A percentile compares a stretch with the other conserved stretches of the same genome.
These are phyloP conservation scores for Scaptomyza montana DNA, from an alignment of 1,140 invertebrate species.

Conservation along the genomic window DNA sequence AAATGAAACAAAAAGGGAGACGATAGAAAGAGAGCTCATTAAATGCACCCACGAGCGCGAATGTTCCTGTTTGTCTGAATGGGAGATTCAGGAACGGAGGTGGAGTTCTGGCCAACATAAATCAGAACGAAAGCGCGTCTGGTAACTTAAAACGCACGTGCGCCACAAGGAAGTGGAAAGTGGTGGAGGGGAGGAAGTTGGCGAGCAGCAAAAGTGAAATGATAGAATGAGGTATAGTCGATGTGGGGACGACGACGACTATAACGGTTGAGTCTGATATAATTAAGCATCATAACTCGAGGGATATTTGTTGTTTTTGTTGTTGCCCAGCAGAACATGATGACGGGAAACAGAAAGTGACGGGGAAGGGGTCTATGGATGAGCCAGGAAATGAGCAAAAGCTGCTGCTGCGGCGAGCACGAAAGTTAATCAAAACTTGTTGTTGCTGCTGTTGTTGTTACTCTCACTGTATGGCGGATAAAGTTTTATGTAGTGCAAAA, in stretches of 20 bases:
- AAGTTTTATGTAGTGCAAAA: slow-evolving; percentile 66
- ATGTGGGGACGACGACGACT: slow-evolving; percentile 27
- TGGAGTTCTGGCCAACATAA: slow-evolving; percentile 40
- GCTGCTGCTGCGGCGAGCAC: slow-evolving; percentile 45
- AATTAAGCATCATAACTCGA: slow-evolving; percentile 70
- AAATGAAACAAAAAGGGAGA: slow-evolving; percentile 11
- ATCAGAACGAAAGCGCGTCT: slow-evolving; percentile 45
- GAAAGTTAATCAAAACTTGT: slow-evolving; percentile 65
- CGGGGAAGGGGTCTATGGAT: slow-evolving; percentile 4
- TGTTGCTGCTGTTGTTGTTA: slow-evolving; percentile 37
- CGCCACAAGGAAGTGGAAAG: slow-evolving; percentile 21
- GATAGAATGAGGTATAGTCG: neutral
- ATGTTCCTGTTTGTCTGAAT: slow-evolving; percentile 22
- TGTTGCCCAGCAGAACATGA: neutral
- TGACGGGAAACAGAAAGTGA: neutral
- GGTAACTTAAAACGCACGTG: slow-evolving; percentile 65
- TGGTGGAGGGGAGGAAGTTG: neutral
- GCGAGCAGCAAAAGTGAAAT: neutral
- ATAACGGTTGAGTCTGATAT: slow-evolving; percentile 55
- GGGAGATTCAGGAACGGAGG: neutral
- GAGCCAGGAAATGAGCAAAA: slow-evolving; percentile 63
- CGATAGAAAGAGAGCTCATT: slow-evolving; percentile 44
- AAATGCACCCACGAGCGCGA: slow-evolving; percentile 42
- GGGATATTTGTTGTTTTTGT: slow-evolving; percentile 57
- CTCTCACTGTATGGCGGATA: slow-evolving; percentile 42